Evolutionary conservation across 2,888 invertebrate genomes (phyloP), one percentile per base, ranked within the genome.

Genomic region (Pachymerium ferrugineum): DNA sequence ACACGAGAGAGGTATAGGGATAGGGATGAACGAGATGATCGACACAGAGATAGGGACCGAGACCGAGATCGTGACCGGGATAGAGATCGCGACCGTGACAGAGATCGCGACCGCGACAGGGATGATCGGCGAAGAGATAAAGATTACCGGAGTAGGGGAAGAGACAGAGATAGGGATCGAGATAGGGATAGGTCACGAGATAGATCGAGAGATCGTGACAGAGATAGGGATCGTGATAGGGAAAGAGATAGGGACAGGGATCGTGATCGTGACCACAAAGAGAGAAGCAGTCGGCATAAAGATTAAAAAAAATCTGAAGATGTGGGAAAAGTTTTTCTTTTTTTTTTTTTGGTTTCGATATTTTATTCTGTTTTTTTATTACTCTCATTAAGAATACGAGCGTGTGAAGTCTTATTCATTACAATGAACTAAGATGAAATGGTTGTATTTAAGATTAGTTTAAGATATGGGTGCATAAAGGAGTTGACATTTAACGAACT

Each of bases 161-260:
- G 71, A 16, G 67, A 70, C 16, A 25, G 29, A 3, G 70, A 73
- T 68, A 67, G 67, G 16, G 28, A 42, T 29, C 69, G 74, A 25
- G 30, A 67, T 19, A 31, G 31, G 73, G 42, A 68, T 31, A 62
- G 62, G 25, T 62, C 62, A 25, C 62, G 62, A 28, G 62, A 62
- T 12, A 62, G 62, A 25, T 62, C 62, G 10, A 62, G 62, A 62
- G 62, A 62, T 29, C 28, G 62, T 12, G 73, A 73, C 31, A 73
- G 70, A 16, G 72, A 68, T 35, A 16, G 74, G 14, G 74, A 73
- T 29, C 47, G 68, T 28, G 69, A 69, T 29, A 67, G 62, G 22
- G 73, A 73, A 22, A 73, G 70, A 16, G 72, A 68, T 35, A 16
- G 74, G 14, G 74, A 73, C 16, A 71, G 68, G 31, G 69, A 69